Evolutionary conservation across 1,140 invertebrate species (phyloP), one percentile per base, ranked within the genome.

Genomic region (Capitella teleta): DNA sequence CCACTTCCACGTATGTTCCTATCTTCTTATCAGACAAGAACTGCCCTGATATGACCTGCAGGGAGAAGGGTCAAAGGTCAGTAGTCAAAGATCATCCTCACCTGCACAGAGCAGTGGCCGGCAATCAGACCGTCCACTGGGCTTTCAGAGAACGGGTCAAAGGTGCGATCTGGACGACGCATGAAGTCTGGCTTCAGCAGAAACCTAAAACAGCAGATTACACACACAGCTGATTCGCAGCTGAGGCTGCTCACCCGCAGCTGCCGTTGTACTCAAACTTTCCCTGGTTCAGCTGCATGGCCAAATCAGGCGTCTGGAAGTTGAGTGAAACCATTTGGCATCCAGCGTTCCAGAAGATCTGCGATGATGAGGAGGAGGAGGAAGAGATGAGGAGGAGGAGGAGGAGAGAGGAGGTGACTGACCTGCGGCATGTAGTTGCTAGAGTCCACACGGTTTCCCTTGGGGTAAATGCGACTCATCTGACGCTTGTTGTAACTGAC

Each of bases 301-400:
- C 93, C 53, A 99, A 76, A 78, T 99, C 96, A 14, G 94, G 83
- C 12, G 95, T 98, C 80, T 99, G 96, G 75, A 98, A 99, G 77
- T 99, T 99, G n/a, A 99, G 76, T 0, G 96, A 94, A 12, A 98
- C 95, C 95, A 99, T 98, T 67, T 99, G 96, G 72, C 94, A 98
- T 1, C 96, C 96, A 4, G 93, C 93, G 72, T 98, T 98, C 96
- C 95, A 99, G 72, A 98, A 99, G 32, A 98, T 86, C 71, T 67
- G 49, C 23, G 28, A 28, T 21, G n/a, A 44, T 41, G 10, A 41
- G 10, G 8, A 10, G 8, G 10, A 41, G 38, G 30, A 32, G n/a
- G n/a, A n/a, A n/a, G n/a, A n/a, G n/a, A n/a, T n/a, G n/a, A n/a
- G n/a, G n/a, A n/a, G n/a, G n/a, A 32, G 8, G 30, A n/a, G 8